Percentiles rank a stretch among this genome's conserved stretches.
Evolutionary conservation across 2,888 invertebrate genomes (phyloP).

Genomic region (Muschampia plurimacula): DNA sequence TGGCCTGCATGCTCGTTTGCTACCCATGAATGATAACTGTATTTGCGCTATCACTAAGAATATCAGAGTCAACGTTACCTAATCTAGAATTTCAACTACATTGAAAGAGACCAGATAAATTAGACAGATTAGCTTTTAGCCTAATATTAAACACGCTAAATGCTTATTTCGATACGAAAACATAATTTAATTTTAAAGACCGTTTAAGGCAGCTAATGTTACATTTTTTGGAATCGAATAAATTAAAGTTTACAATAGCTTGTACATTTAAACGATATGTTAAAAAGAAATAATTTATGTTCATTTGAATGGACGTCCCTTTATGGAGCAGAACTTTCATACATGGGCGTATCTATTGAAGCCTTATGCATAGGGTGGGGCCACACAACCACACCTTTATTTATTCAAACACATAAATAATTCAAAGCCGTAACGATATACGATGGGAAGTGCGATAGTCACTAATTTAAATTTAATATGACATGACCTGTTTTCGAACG

Average conservation of each 20-base stretch:
- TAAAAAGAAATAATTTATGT: conserved; percentile 7
- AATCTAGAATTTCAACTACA: no score
- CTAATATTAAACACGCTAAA: no score
- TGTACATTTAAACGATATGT: background rate
- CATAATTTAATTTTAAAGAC: no score
- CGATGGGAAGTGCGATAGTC: conserved; percentile 60
- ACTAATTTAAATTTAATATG: conserved; percentile 77
- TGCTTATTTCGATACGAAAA: no score
- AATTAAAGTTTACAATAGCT: background rate
- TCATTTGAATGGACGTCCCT: conserved; percentile 20
- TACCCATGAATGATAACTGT: no score
- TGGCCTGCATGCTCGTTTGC: no score
- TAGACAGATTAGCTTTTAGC: no score
- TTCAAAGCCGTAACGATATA: conserved; percentile 72
- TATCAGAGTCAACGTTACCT: no score
- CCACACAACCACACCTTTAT: conserved; percentile 75
- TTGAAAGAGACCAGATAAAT: no score
- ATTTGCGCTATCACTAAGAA: no score
- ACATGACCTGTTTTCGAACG: conserved; percentile 58
- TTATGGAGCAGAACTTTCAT: conserved; percentile 17
- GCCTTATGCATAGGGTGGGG: conserved; percentile 62
- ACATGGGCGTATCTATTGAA: conserved; percentile 47
- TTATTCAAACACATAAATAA: conserved; percentile 71
- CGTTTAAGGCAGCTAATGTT: no score
- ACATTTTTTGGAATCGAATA: background rate